These are phyloP conservation scores for Scleropages formosus DNA, from an alignment of 2,797 vertebrate genomes.

Conservation along the genomic window DNA sequence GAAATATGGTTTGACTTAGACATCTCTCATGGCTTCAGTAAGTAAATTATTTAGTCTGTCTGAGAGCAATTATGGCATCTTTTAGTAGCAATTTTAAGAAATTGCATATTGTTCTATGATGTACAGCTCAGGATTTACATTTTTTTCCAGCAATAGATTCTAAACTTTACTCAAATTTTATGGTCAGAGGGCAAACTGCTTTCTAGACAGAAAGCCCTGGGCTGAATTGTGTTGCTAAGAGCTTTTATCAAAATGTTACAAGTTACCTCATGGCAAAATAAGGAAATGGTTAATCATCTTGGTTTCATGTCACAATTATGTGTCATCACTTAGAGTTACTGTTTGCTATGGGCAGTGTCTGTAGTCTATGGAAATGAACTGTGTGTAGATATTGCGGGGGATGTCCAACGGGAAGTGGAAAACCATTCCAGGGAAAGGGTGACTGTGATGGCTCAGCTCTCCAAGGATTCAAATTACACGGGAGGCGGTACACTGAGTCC, in stretches of 20 bases:
- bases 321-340: not conserved
- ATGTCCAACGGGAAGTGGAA: conserved; percentile 3
- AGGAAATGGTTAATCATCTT: not conserved
- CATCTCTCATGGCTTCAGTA: not conserved
- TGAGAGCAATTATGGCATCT: not conserved
- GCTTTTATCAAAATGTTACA: not conserved
- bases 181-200: not conserved
- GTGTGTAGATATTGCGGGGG: not conserved
- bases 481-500: too few relatives aligned
- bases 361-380: not conserved
- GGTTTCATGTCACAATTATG: not conserved
- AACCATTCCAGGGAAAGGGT: conserved; percentile 4
- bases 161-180: too few relatives aligned
- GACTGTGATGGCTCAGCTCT: conserved; percentile 65
- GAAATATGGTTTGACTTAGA: too few relatives aligned
- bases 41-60: not conserved
- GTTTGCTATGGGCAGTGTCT: not conserved
- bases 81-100: conserved; percentile 8
- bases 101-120: not conserved
- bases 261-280: too few relatives aligned
- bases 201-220: not conserved
- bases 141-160: too few relatives aligned
- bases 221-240: not conserved
- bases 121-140: too few relatives aligned
- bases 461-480: too few relatives aligned